Evolutionary conservation across 1,140 invertebrate species (phyloP).

Genomic region (Gonioctena quinquepunctata): DNA sequence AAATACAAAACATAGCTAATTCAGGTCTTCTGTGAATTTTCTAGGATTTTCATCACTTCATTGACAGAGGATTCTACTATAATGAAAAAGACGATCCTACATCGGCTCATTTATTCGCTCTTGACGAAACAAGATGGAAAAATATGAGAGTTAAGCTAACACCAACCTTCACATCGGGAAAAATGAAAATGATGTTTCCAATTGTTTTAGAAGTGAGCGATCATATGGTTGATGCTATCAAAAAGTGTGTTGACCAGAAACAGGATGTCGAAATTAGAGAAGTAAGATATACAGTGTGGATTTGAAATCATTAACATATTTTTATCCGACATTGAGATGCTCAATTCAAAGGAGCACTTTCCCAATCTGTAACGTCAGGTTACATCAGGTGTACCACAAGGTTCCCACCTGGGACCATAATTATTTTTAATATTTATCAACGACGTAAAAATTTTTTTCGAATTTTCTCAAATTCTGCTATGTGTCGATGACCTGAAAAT

Average conservation of each 20-base stretch:
- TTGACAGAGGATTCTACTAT: slow-evolving; percentile 54
- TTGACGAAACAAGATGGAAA: slow-evolving; percentile 57
- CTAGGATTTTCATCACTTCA: slow-evolving; percentile 58
- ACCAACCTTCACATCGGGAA: slow-evolving; percentile 60
- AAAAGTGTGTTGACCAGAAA: neutral
- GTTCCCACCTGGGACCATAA: too few species aligned
- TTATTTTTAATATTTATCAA: too few species aligned
- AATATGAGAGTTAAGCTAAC: slow-evolving; percentile 56
- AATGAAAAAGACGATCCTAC: slow-evolving; percentile 57
- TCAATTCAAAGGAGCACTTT: too few species aligned
- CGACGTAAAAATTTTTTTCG: too few species aligned
- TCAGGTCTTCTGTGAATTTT: too few species aligned
- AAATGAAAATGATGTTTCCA: slow-evolving; percentile 58
- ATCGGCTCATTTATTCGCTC: slow-evolving; percentile 56
- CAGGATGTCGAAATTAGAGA: slow-evolving; percentile 58
- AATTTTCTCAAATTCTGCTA: too few species aligned
- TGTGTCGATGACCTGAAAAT: too few species aligned
- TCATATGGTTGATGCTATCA: slow-evolving; percentile 53
- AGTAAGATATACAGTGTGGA: slow-evolving; percentile 3
- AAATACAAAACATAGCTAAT: too few species aligned
- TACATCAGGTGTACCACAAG: too few species aligned
- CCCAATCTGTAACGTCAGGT: too few species aligned
- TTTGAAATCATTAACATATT: neutral
- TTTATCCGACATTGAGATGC: too few species aligned
- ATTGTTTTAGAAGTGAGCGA: slow-evolving; percentile 25